Base-by-base conservation (phyloP, 92 coral and sea anemone genomes). In the Parazoanthus swiftii region DNA sequence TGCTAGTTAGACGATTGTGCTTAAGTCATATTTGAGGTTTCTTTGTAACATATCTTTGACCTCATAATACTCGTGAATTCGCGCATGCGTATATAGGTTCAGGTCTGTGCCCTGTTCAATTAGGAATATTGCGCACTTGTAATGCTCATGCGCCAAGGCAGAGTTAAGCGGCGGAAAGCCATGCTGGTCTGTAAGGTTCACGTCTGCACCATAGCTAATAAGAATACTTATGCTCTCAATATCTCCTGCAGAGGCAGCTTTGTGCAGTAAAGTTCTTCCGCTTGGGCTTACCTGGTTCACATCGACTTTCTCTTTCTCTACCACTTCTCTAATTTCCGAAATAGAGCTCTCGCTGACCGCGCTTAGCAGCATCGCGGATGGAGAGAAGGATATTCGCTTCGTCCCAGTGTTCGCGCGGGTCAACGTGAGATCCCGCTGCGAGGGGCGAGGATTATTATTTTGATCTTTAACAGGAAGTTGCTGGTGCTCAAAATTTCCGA, bases 251-350 rank as follows among this genome's bases (percentile, higher is more conserved):
- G 90, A 88, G 13, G 98, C 94, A 11, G 98, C 96, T 80, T 95
- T 95, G 89, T 95, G 98, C n/a, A 95, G 85, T 25, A 95, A 88
- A 42, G 98, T 90, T 89, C 93, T 92, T 21, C 98, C 98, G 54
- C 98, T 95, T 13, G 98, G 98, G 63, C 95, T 93, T 11, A 92
- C 56, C 84, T 93, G 94, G 89, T 95, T 95, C 25, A 95, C 98
- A 76, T 95, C 94, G 42, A 95, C 89, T 36, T 88, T 79, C 51
- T 88, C 98, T 80, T 89, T 95, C 87, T 95, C 98, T 26, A 95
- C 90, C 70, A 95, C 98, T 65, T 93, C 94, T 65, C 89, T 91
- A 67, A 95, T 85, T 78, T 95, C 98, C 11, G 93, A 88, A 48
- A 95, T 89, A 21, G 94, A 93, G 42, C 93, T 90, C 75, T 95